A percentile compares a stretch with the other conserved stretches of the same genome.
Conservation (phyloP, 2,888 invertebrate species). For the Cartodere bifasciata region DNA sequence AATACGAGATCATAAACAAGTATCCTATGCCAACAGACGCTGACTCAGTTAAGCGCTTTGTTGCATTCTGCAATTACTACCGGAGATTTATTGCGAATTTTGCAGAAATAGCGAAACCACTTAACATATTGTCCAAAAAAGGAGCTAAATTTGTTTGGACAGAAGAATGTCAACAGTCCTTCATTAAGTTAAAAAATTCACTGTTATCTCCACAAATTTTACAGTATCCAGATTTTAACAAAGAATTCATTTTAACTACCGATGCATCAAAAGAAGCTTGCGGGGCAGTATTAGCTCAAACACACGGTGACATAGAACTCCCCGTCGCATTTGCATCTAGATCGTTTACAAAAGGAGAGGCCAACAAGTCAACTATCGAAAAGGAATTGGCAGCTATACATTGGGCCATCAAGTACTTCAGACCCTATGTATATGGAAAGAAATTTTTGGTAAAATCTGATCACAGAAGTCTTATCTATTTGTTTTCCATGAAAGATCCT, state of each 20-base stretch:
- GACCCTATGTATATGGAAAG: too few relatives aligned
- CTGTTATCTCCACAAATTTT: conserved; percentile 4
- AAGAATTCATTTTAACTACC: conserved; percentile 9
- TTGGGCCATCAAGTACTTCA: too few relatives aligned
- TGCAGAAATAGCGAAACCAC: conserved; percentile 6
- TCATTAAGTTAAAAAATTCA: conserved; percentile 5
- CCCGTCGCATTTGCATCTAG: conserved; percentile 3
- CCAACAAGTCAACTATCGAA: too few relatives aligned
- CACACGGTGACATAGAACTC: conserved; percentile 1
- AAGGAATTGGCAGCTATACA: too few relatives aligned
- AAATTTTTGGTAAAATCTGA: too few relatives aligned
- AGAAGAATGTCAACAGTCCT: conserved; percentile 5
- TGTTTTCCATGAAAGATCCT: too few relatives aligned
- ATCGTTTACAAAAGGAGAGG: conserved; percentile 4
- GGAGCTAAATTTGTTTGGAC: conserved; percentile 4
- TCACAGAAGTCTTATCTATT: too few relatives aligned
- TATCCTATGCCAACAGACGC: conserved; percentile 8
- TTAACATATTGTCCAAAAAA: conserved; percentile 6
- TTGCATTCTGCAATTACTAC: conserved; percentile 9
- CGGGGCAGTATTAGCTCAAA: conserved; percentile 6
- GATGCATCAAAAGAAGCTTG: conserved; percentile 6
- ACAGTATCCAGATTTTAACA: conserved; percentile 7
- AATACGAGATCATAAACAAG: too few relatives aligned
- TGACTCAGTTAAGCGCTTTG: conserved; percentile 9
- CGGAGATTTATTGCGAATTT: conserved; percentile 10